phyloP scores from a whole-genome alignment of 2,113 vertebrate species.

The Vidua macroura region DNA sequence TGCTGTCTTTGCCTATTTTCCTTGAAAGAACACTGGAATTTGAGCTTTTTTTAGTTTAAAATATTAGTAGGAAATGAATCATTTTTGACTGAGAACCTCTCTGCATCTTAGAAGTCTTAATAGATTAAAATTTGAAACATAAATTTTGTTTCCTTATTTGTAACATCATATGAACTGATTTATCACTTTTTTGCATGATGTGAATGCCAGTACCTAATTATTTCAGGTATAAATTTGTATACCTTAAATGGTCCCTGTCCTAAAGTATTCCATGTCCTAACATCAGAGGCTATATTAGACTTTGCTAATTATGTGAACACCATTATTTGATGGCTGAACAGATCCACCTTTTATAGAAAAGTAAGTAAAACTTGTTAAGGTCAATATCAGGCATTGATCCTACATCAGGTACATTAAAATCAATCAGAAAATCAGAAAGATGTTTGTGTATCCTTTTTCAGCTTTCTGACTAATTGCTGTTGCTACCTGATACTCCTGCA shows the following conservation, averaged over 20 bases:
- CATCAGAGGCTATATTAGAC: background rate
- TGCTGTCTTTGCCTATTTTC: conserved; percentile 53
- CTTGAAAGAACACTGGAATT: conserved; percentile 21
- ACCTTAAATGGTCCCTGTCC: background rate
- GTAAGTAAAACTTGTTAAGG: background rate
- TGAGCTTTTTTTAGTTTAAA: conserved; percentile 54
- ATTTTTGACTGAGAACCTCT: conserved; percentile 32
- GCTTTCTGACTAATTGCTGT: conserved; percentile 23
- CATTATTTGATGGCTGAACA: background rate
- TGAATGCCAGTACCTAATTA: conserved; percentile 5
- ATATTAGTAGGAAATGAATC: conserved; percentile 50
- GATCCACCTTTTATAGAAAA: background rate
- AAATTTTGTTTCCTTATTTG: conserved; percentile 39
- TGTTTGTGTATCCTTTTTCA: background rate
- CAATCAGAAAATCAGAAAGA: conserved; percentile 14
- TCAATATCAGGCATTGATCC: background rate
- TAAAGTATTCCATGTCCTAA: background rate
- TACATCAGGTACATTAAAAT: conserved; percentile 29
- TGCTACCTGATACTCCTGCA: background rate
- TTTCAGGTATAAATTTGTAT: conserved; percentile 1
- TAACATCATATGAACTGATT: conserved; percentile 35
- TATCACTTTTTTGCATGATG: conserved; percentile 11
- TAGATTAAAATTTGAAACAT: conserved; percentile 50
- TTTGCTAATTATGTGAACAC: background rate
- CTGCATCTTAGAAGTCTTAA: conserved; percentile 19